Base-by-base conservation (phyloP, 1,140 invertebrate genomes). In the Camponotus floridanus region DNA sequence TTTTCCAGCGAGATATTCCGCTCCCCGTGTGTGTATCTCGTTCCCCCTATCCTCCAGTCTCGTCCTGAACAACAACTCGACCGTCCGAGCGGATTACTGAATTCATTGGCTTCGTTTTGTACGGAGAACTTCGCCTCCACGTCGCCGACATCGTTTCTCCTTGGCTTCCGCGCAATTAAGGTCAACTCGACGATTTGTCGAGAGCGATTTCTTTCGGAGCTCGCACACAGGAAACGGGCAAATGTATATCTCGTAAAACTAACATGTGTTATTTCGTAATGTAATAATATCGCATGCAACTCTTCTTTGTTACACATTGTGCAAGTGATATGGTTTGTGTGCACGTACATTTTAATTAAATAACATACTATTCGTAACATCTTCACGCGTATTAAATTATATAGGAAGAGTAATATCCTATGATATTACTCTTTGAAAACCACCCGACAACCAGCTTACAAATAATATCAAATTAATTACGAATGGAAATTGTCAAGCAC, bases 161-260 rank as follows among this genome's bases (percentile, higher is more conserved):
- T 76, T 59, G 76, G 73, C 51, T 83, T 83, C 78, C 70, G 65
- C 48, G 76, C 89, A 90, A 90, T 90, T 90, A 87, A 89, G 89
- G 88, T 90, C 89, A 87, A 84, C 79, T 42, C 21, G 85, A 21
- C 62, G 85, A 83, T 89, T 76, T 55, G 64, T 79, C 61, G 74
- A 45, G 59, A 73, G 84, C 80, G 65, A 85, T 71, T 61, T 26
- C 67, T 88, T 86, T 79, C 39, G 7, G 42, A 39, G 33, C 55
- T 55, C 62, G 9, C 3, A 18, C 15, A 45, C 42, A 61, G 13
- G 55, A 81, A 81, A 81, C 51, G 57, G 11, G 11, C n/a, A 42
- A 45, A 57, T 9, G 36, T 59, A 45, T 51, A 45, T 51, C 18
- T 64, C 42, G n/a, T 33, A 1, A 78, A 78, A 65, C 33, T 68